Evolutionary conservation across 2,888 invertebrate genomes (phyloP), one percentile per base, ranked within the genome.

Genomic region (Noctua pronuba): DNA sequence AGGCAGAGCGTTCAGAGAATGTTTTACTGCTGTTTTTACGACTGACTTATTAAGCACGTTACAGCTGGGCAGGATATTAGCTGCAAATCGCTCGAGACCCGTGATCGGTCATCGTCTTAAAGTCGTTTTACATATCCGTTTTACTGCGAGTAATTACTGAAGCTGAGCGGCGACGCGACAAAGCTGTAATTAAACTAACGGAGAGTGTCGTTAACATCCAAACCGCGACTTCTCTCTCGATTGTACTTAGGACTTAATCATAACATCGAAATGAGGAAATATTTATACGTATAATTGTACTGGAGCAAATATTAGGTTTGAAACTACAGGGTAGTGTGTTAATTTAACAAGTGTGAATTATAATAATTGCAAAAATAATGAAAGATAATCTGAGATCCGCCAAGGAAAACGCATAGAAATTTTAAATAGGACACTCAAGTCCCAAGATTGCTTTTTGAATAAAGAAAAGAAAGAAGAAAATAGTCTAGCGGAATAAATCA

Each of bases 121-220:
- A 94, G 94, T 91, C 91, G 92, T 94, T 95, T 94, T 93, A 94
- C 94, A 94, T 94, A 95, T 95, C 94, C 94, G 94, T 94, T 95
- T 95, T 93, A 95, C 92, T 93, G 93, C 93, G 93, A 92, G 93
- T 94, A 95, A 95, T 95, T 95, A 94, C 92, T 93, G 89, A 92
- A 94, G 91, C 90, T 91, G 90, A 89, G 91, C 91, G 92, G 92
- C 89, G 91, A 90, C 90, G 92, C 94, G 95, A 95, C 94, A 94
- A 94, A 95, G 92, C 93, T 90, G 94, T 93, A 95, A 96, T 96
- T 95, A 95, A 95, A 94, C 90, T 96, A 96, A 96, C 95, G 95
- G 95, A 90, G 91, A 91, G 86, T 89, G 91, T 94, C 94, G 94
- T 95, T 94, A 95, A 95, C 92, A 91, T 92, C 89, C 86, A 88